Evolutionary conservation across 2,113 vertebrate genomes (phyloP).

Genomic region (Toxotes chatareus): DNA sequence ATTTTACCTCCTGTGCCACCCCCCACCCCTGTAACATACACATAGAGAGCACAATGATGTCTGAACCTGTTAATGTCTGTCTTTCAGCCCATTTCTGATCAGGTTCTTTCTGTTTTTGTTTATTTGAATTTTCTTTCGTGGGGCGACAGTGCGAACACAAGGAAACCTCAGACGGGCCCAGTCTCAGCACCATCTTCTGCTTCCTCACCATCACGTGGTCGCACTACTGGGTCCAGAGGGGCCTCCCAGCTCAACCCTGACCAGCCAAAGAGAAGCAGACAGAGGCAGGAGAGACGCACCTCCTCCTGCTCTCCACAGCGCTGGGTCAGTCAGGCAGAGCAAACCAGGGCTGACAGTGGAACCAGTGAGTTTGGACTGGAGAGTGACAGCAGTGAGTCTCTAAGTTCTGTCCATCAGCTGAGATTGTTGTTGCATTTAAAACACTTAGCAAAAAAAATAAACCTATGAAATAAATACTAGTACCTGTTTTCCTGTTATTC

Average conservation of each 20-base stretch:
- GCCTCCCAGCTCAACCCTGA: constrained; percentile 1
- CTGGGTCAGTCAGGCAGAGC: constrained; percentile 54
- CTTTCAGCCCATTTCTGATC: neutral
- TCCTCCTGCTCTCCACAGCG: constrained; percentile 63
- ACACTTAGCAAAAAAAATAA: neutral
- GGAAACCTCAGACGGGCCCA: constrained; percentile 19
- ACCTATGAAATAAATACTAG: neutral
- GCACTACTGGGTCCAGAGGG: neutral
- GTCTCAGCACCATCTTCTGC: constrained; percentile 15
- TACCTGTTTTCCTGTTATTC: neutral
- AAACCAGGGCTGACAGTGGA: constrained; percentile 50
- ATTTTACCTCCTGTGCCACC: constrained; percentile 2
- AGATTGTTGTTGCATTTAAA: neutral
- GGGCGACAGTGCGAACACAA: constrained; percentile 27
- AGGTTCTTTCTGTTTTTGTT: neutral
- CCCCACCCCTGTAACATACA: neutral
- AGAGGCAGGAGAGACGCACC: constrained; percentile 16
- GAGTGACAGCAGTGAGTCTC: constrained; percentile 71
- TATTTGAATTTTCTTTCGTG: constrained; percentile 3
- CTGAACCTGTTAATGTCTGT: neutral
- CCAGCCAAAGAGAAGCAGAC: neutral
- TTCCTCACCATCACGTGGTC: neutral
- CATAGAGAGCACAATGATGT: neutral
- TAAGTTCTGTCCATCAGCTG: neutral
- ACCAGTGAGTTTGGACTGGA: constrained; percentile 64